Percentiles rank a stretch among this genome's conserved stretches.
phyloP scores from a whole-genome alignment of 2,113 vertebrate genomes.

The Spheniscus mendiculus region DNA sequence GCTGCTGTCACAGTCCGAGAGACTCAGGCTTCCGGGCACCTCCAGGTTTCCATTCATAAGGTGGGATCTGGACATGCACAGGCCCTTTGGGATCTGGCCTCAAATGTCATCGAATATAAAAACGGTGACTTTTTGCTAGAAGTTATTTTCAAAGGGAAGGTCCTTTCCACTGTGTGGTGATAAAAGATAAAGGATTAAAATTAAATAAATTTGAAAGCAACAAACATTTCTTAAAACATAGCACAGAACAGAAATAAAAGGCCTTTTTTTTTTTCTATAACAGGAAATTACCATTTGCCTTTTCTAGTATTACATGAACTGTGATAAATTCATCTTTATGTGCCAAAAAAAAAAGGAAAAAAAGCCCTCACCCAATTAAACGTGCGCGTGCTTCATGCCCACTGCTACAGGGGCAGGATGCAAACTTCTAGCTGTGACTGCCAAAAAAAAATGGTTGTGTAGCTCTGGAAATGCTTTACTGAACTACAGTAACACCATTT shows the following conservation, averaged over 20 bases:
- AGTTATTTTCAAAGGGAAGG: not conserved
- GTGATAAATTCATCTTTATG: not conserved
- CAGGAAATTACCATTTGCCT: not conserved
- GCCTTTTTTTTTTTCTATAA: not conserved
- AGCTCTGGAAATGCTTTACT: constrained; percentile 9
- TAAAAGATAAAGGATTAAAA: not conserved
- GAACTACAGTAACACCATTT: not conserved
- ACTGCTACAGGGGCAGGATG: not conserved
- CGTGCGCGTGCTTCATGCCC: not conserved
- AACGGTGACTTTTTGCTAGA: not conserved
- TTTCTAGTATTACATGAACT: not conserved
- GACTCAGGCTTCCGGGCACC: not conserved
- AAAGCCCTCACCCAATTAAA: not conserved
- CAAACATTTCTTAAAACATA: not conserved
- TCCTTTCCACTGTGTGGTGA: not conserved
- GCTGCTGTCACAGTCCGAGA: not conserved
- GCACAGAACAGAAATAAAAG: not conserved
- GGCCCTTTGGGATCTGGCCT: not conserved
- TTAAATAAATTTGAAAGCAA: not conserved
- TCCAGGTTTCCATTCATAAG: not conserved
- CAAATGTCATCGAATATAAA: not conserved
- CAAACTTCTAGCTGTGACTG: not conserved
- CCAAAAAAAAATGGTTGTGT: not conserved
- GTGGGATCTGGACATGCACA: not conserved
- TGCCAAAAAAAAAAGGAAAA: not conserved